phyloP scores from a whole-genome alignment of 2,888 invertebrate genomes.

The Chromoteleia sp. region DNA sequence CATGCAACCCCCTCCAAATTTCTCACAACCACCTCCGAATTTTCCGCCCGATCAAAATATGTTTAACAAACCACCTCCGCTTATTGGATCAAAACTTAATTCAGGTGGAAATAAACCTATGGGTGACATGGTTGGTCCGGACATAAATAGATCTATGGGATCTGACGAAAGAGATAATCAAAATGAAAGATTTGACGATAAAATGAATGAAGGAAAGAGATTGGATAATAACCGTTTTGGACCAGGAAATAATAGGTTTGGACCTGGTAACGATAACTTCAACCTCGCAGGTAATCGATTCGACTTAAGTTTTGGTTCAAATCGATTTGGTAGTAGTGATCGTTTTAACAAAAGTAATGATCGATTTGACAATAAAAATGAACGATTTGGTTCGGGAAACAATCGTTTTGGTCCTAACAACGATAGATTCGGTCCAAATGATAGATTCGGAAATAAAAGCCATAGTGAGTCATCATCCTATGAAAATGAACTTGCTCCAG shows the following conservation, averaged over 20 bases:
- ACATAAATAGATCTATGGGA: conserved; percentile 4
- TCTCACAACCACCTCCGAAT: conserved; percentile 70
- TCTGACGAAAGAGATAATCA: conserved; percentile 34
- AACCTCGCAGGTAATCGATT: conserved; percentile 33
- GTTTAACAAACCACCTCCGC: conserved; percentile 60
- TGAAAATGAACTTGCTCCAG: conserved; percentile 76
- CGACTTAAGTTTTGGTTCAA: conserved; percentile 52
- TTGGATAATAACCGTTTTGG: conserved; percentile 68
- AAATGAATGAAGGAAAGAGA: conserved; percentile 65
- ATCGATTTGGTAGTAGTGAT: conserved; percentile 44
- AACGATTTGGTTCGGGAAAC: conserved; percentile 64
- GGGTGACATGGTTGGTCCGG: conserved; percentile 8
- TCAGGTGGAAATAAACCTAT: conserved; percentile 19
- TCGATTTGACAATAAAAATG: conserved; percentile 61
- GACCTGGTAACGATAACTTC: conserved; percentile 46
- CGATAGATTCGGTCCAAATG: conserved; percentile 43
- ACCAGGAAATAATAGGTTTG: conserved; percentile 62
- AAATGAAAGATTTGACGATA: conserved; percentile 37
- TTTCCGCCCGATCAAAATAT: conserved; percentile 56
- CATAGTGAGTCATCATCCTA: conserved; percentile 23
- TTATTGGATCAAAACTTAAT: conserved; percentile 10
- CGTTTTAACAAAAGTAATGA: conserved; percentile 55
- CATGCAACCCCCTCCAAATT: conserved; percentile 72
- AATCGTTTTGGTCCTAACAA: conserved; percentile 57
- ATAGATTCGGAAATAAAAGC: conserved; percentile 43